phyloP scores from a whole-genome alignment of 2,113 vertebrate species.

The Ariopsis seemanni region DNA sequence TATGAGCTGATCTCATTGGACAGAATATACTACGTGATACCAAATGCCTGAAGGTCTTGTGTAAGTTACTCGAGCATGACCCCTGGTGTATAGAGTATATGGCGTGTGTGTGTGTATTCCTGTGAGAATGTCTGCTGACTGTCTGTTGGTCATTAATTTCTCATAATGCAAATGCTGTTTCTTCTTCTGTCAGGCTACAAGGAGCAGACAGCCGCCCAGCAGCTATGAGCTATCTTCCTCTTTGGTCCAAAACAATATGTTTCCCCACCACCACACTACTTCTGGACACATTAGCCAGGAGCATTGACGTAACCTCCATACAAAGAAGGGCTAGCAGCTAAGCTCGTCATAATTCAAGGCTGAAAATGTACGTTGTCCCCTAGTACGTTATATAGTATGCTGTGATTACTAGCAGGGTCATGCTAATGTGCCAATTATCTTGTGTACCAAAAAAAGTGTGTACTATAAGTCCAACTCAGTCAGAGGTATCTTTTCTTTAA shows the following conservation, averaged over 20 bases:
- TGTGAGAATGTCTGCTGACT: neutral
- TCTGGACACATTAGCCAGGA: constrained; percentile 11
- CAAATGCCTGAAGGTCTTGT: neutral
- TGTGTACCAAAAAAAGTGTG: neutral
- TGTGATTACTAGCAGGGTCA: constrained; percentile 30
- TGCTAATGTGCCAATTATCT: constrained; percentile 22
- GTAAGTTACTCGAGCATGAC: neutral
- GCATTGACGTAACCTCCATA: constrained; percentile 17
- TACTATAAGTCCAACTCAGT: constrained; percentile 12
- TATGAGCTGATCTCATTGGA: neutral
- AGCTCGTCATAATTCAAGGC: constrained; percentile 5
- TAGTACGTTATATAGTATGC: neutral
- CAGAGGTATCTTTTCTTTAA: neutral
- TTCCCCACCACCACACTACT: neutral
- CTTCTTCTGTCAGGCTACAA: constrained; percentile 77
- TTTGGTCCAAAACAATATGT: neutral
- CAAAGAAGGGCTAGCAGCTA: constrained; percentile 24
- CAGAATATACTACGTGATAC: neutral
- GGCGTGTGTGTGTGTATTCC: neutral
- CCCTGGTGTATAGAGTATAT: neutral
- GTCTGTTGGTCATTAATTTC: neutral
- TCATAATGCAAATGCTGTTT: neutral
- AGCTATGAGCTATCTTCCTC: constrained; percentile 77
- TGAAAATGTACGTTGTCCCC: neutral
- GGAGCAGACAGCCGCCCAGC: constrained; percentile 85